phyloP scores from a whole-genome alignment of 2,113 vertebrate genomes.

The Pavo muticus region DNA sequence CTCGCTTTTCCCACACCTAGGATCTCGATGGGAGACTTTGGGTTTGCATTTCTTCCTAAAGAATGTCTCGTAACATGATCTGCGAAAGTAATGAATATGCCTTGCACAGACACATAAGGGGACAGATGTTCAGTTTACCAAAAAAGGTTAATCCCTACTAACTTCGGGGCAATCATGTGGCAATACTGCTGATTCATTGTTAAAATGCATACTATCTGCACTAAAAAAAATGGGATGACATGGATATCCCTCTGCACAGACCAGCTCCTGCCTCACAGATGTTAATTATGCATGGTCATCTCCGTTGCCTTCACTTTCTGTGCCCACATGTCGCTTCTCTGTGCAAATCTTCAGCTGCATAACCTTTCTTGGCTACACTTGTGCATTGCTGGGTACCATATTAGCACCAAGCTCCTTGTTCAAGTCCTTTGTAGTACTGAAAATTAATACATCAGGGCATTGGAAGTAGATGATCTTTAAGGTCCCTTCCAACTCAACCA shows the following conservation, averaged over 20 bases:
- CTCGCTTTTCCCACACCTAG: background rate
- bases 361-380: background rate
- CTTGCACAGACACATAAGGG: background rate
- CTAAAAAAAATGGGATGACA: background rate
- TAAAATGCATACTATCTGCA: background rate
- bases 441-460: rapidly evolving
- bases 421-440: background rate
- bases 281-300: background rate
- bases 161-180: constrained; percentile 42
- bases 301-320: background rate
- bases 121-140: constrained; percentile 20
- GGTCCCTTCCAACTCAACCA: background rate
- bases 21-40: background rate
- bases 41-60: background rate
- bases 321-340: background rate
- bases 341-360: rapidly evolving
- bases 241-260: background rate
- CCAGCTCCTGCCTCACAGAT: background rate
- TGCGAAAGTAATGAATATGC: background rate
- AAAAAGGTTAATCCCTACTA: constrained; percentile 39
- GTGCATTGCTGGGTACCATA: background rate
- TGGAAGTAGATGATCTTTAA: background rate
- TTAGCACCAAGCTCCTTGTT: background rate
- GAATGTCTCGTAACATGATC: constrained; percentile 35
- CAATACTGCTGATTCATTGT: constrained; percentile 53